Evolutionary conservation across 2,797 vertebrate genomes (phyloP).

Genomic region (Lagorchestes hirsutus): DNA sequence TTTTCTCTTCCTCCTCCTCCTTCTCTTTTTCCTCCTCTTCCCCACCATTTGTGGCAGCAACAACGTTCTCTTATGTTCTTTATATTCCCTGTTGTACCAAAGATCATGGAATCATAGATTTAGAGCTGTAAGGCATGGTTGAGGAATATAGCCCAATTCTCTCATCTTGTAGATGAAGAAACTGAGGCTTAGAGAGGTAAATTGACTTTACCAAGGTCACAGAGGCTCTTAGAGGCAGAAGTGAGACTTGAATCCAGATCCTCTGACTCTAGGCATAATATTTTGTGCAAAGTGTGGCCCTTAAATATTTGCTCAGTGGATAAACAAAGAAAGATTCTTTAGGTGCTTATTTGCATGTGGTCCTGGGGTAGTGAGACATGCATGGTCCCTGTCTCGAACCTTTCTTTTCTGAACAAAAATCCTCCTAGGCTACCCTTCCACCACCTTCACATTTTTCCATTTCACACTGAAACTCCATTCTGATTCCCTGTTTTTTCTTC

Average conservation of each 20-base stretch:
- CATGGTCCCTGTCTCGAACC: neutral
- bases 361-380: neutral
- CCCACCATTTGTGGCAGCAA: neutral
- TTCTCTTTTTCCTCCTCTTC: neutral
- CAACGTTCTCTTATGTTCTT: neutral
- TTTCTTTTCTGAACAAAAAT: neutral
- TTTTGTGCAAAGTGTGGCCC: neutral
- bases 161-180: neutral
- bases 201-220: neutral
- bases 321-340: neutral
- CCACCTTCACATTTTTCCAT: neutral
- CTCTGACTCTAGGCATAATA: neutral
- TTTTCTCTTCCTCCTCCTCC: too few relatives aligned
- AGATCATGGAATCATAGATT: neutral
- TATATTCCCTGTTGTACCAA: neutral
- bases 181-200: neutral
- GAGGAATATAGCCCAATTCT: neutral
- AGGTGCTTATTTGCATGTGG: neutral
- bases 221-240: neutral
- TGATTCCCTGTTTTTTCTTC: neutral
- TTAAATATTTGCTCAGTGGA: neutral
- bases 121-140: neutral
- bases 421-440: neutral
- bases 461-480: neutral
- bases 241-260: neutral